A percentile compares a stretch with the other conserved stretches of the same genome.
Conservation (phyloP, 2,888 invertebrate species). For the Tetragonisca angustula region DNA sequence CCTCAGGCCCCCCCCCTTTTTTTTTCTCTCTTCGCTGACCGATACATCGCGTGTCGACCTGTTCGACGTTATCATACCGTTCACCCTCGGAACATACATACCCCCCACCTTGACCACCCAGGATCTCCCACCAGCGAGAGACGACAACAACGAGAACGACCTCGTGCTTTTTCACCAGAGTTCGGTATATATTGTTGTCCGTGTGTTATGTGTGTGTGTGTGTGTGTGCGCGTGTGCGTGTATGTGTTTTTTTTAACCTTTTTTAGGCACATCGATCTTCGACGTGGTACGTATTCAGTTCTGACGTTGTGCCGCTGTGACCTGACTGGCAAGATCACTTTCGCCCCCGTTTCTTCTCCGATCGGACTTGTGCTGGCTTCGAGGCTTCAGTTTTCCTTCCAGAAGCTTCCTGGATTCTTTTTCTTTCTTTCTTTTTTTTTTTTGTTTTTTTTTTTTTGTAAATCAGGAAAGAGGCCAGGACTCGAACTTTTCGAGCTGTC, state of each 20-base stretch:
- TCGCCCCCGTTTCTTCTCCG: slow-evolving; percentile 51
- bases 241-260: slow-evolving; percentile 46
- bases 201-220: slow-evolving; percentile 27
- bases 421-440: neutral
- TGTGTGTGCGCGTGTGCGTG: too few relatives aligned
- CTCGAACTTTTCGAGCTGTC: neutral
- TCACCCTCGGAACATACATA: slow-evolving; percentile 69
- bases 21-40: slow-evolving; percentile 66
- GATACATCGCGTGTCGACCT: slow-evolving; percentile 72
- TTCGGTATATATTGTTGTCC: slow-evolving; percentile 51
- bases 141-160: slow-evolving; percentile 69
- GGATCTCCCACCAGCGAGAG: slow-evolving; percentile 66
- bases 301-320: slow-evolving; percentile 41
- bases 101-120: slow-evolving; percentile 53
- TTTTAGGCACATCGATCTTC: slow-evolving; percentile 69
- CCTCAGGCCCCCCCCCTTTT: slow-evolving; percentile 48
- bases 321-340: slow-evolving; percentile 67
- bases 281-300: slow-evolving; percentile 39
- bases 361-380: neutral
- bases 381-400: neutral
- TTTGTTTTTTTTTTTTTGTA: neutral
- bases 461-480: neutral
- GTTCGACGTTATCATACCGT: slow-evolving; percentile 73
- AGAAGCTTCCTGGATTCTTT: neutral
- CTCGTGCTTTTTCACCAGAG: slow-evolving; percentile 66